Evolutionary conservation across 2,797 vertebrate species (phyloP).

Genomic region (Cyprinodon diabolis): DNA sequence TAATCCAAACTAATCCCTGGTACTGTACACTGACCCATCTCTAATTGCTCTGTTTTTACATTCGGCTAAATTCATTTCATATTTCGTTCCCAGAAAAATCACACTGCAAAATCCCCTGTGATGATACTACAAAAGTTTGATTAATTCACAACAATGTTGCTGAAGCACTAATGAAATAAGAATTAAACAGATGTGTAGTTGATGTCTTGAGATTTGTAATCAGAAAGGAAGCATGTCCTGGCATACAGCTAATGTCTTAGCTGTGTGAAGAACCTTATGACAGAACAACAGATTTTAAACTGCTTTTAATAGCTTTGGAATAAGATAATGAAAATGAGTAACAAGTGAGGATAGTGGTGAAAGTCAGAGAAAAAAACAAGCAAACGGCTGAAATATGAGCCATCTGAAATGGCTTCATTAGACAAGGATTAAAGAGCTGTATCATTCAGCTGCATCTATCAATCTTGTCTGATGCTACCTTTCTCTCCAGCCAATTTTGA

Average conservation of each 20-base stretch:
- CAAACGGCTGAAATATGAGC: not conserved
- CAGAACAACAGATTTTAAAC: not conserved
- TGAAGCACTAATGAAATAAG: conserved; percentile 7
- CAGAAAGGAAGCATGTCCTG: conserved; percentile 1
- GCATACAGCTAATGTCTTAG: conserved; percentile 1
- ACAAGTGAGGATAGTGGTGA: not conserved
- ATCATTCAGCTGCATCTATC: not conserved
- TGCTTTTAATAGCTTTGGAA: not conserved
- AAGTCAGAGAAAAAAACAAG: not conserved
- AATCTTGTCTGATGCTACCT: conserved; percentile 2
- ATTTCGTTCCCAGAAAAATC: conserved; percentile 13
- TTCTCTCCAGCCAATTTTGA: conserved; percentile 2
- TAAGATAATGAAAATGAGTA: too few species aligned
- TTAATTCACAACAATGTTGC: conserved; percentile 43
- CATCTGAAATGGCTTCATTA: not conserved
- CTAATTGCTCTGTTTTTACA: conserved; percentile 41
- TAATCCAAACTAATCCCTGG: conserved; percentile 63
- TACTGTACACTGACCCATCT: conserved; percentile 35
- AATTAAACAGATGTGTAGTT: conserved; percentile 48
- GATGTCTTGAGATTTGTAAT: conserved; percentile 12
- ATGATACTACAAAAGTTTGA: conserved; percentile 19
- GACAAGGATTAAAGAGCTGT: conserved; percentile 3
- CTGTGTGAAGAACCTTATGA: not conserved
- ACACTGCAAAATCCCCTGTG: not conserved
- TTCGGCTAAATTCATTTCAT: conserved; percentile 22